Base-by-base conservation (phyloP, 2,113 vertebrate species). In the Pseudois nayaur region DNA sequence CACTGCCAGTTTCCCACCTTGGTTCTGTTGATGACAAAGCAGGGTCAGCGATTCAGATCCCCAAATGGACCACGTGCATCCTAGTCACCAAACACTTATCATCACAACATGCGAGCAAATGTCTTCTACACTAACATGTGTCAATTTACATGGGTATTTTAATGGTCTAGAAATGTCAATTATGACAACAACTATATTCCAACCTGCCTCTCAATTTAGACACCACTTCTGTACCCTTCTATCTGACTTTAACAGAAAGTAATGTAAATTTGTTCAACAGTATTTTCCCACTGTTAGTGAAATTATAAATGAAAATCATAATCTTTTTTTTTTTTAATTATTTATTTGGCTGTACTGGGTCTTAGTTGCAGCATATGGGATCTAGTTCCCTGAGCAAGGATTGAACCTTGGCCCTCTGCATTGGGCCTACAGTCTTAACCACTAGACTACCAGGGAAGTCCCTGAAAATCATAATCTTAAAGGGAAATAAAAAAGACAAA, bases 1-100 rank as follows among this genome's bases (percentile, higher is more conserved):
- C 0, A 99, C 99, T 71, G 98, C 99, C 98, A 99, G 98, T 97
- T 99, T 99, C 45, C 99, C 99, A 27, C 99, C 99, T 94, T 99
- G 99, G 98, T 98, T 97, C 99, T 99, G 87, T n/a, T 40, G 94
- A 96, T 5, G 89, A 98, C 57, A 98, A 95, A 91, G 31, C 31
- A 29, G 33, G 17, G 36, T 95, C 48, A 97, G 93, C 54, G 1
- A 45, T 62, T 54, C 78, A 89, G 60, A 79, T 33, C 52, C 50
- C 5, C 9, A 87, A 85, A 78, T 1, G n/a, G 8, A 83, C 23
- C 13, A 36, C 57, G 8, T 27, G 31, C 14, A 60, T 21, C 45
- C 50, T 33, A 16, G n/a, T 91, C 23, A 43, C 71, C 79, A 82
- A 31, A 81, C 25, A 76, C 31, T 52, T 4, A 71, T 14, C 54